Evolutionary conservation across 2,888 invertebrate genomes (phyloP).

Genomic region (Brenthis ino): DNA sequence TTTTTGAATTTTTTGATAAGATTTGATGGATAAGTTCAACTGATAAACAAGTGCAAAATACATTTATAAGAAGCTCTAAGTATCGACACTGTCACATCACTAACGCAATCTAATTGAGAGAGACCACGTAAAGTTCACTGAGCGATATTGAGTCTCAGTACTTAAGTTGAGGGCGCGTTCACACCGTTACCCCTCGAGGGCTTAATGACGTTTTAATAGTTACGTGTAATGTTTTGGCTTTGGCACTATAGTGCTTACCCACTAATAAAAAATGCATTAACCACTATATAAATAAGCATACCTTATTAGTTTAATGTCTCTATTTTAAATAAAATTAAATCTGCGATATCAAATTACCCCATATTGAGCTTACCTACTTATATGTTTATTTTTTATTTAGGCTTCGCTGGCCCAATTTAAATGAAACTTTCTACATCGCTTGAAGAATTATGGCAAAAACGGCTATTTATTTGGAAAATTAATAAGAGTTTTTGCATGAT

Average conservation of each 20-base stretch:
- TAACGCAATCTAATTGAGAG: conserved; percentile 56
- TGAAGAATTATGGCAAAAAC: no score
- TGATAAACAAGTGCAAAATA: not conserved
- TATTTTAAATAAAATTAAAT: no score
- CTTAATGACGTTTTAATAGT: conserved; percentile 25
- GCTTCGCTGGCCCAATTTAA: no score
- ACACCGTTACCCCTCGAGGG: conserved; percentile 4
- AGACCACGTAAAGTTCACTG: conserved; percentile 49
- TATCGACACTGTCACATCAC: conserved; percentile 49
- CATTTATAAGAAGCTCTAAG: not conserved
- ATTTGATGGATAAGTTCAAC: not conserved
- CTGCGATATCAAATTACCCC: no score
- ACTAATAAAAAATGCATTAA: not conserved
- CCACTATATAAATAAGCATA: no score
- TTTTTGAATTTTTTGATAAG: not conserved
- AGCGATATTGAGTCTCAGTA: conserved; percentile 43
- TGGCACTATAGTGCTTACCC: not conserved
- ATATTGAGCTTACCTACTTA: no score
- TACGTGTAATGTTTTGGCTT: conserved; percentile 1
- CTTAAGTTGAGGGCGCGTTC: conserved; percentile 16
- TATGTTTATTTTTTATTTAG: no score
- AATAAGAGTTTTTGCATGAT: no score
- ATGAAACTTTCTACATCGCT: no score
- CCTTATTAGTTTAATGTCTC: no score
- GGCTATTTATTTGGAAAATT: no score